These are phyloP conservation scores for Clistopyga incitator DNA, from an alignment of 2,888 invertebrate species.

Conservation along the genomic window DNA sequence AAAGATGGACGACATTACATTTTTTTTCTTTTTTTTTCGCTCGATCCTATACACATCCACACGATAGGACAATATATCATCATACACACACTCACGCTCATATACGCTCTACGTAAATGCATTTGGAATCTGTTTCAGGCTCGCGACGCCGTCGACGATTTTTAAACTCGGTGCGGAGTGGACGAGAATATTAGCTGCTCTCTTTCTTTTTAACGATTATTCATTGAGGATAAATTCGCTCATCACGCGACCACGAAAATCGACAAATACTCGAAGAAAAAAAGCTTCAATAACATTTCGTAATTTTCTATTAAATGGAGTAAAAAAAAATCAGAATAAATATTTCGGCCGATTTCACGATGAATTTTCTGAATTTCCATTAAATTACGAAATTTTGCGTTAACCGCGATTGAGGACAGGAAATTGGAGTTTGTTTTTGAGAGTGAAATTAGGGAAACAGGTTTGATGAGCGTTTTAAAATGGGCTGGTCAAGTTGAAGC, in stretches of 20 bases:
- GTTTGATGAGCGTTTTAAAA: conserved; percentile 11
- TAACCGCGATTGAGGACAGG: neutral
- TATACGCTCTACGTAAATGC: conserved; percentile 74
- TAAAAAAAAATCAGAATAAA: neutral
- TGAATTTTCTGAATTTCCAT: neutral
- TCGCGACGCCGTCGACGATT: conserved; percentile 70
- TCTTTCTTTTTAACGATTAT: conserved; percentile 6
- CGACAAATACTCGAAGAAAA: conserved; percentile 14
- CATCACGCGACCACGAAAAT: conserved; percentile 39
- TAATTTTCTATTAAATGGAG: neutral
- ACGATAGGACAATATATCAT: conserved; percentile 70
- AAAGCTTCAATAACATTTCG: conserved; percentile 3
- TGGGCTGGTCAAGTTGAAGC: conserved; percentile 1
- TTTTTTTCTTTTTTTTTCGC: conserved; percentile 67
- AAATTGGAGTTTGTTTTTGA: conserved; percentile 10
- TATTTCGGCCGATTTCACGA: neutral
- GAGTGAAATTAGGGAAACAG: conserved; percentile 1
- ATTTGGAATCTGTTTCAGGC: conserved; percentile 74
- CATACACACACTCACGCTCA: conserved; percentile 70
- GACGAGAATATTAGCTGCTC: conserved; percentile 16
- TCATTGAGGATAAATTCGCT: conserved; percentile 20
- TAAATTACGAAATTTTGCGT: neutral
- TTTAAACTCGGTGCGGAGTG: conserved; percentile 38
- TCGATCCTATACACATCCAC: conserved; percentile 70
- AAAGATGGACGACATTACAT: conserved; percentile 73